Percentiles rank a stretch among this genome's conserved stretches.
phyloP scores from a whole-genome alignment of 35 echinoderm and acorn worm genomes.

The Ophiothrix spiculata region DNA sequence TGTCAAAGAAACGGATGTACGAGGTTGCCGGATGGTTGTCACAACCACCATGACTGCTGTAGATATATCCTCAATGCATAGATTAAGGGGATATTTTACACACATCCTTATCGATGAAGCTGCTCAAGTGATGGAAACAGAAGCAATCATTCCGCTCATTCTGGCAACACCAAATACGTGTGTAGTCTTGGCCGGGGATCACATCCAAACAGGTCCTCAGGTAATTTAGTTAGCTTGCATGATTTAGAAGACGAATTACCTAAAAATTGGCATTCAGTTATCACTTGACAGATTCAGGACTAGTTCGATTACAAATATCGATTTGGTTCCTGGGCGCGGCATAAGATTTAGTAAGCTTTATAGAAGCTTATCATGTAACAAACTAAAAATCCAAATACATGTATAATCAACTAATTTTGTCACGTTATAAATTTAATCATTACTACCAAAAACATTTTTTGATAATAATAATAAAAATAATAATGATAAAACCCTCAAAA shows the following conservation, averaged over 20 bases:
- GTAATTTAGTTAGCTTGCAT: slow-evolving; percentile 7
- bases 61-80: not conserved
- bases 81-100: slow-evolving; percentile 36
- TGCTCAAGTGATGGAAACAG: slow-evolving; percentile 74
- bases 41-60: slow-evolving; percentile 38
- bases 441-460: slow-evolving; percentile 13
- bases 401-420: no score
- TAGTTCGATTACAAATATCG: not conserved
- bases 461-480: no score
- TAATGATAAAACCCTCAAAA: no score
- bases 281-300: not conserved
- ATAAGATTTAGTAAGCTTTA: no score
- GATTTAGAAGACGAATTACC: not conserved
- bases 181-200: slow-evolving; percentile 85
- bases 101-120: slow-evolving; percentile 87
- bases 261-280: not conserved
- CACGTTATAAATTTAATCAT: no score
- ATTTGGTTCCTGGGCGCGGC: no score
- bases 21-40: slow-evolving; percentile 31
- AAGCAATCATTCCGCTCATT: slow-evolving; percentile 71
- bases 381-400: no score
- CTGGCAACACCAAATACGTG: slow-evolving; percentile 61
- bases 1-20: slow-evolving; percentile 15
- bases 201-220: slow-evolving; percentile 83
- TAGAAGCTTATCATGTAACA: no score